A percentile compares a stretch with the other conserved stretches of the same genome.
These are phyloP conservation scores for Vandiemenella viatica DNA, from an alignment of 2,888 invertebrate genomes.

Conservation along the genomic window DNA sequence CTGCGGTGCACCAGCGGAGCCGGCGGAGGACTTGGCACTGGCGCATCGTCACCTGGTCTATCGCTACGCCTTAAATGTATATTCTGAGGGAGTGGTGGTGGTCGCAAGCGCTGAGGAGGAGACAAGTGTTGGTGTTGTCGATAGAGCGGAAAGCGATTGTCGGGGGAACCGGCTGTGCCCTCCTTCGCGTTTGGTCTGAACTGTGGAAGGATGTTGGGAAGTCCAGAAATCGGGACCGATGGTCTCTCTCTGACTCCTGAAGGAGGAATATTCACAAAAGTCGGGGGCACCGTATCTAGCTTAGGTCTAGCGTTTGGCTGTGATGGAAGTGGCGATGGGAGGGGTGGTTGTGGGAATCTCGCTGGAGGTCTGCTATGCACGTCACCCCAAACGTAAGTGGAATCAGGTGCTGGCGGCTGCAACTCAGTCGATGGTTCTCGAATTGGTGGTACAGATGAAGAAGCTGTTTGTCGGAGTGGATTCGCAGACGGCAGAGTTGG, in stretches of 20 bases:
- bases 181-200: conserved; percentile 51
- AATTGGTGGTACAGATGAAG: background rate
- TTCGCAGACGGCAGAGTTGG: background rate
- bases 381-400: background rate
- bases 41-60: too few species aligned
- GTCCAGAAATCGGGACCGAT: conserved; percentile 16
- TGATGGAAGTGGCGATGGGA: background rate
- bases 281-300: background rate
- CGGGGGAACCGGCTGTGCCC: conserved; percentile 29
- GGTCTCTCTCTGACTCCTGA: background rate
- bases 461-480: background rate
- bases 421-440: conserved; percentile 1
- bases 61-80: conserved; percentile 22
- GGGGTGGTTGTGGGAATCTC: background rate
- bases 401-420: background rate
- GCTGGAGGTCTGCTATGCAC: background rate
- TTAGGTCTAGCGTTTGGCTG: background rate
- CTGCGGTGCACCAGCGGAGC: conserved; percentile 19
- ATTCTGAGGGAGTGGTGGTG: conserved; percentile 31
- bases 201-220: conserved; percentile 56
- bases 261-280: background rate
- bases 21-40: conserved; percentile 30
- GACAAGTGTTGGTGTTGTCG: conserved; percentile 18
- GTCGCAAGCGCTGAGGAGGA: conserved; percentile 31
- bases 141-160: conserved; percentile 12